Percentiles rank a stretch among this genome's conserved stretches.
These are phyloP conservation scores for Acromyrmex heyeri DNA, from an alignment of 1,140 invertebrate species.

Conservation along the genomic window DNA sequence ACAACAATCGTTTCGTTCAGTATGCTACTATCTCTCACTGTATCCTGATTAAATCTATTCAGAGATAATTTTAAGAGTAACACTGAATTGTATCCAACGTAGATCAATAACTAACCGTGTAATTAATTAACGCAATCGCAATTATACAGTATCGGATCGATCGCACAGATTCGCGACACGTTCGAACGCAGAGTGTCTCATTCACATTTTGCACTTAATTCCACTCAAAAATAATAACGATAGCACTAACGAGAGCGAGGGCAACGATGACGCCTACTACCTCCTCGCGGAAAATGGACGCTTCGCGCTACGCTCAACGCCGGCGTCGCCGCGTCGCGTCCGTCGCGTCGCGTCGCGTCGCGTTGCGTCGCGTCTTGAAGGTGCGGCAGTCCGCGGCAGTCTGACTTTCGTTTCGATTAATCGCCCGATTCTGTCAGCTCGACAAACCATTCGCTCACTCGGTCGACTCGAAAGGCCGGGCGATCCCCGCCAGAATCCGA, in stretches of 20 bases:
- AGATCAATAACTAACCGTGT: neutral
- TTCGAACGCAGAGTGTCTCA: neutral
- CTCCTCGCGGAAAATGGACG: constrained; percentile 20
- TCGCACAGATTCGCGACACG: neutral
- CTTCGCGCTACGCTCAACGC: neutral
- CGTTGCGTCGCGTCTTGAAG: neutral
- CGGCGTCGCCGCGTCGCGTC: constrained; percentile 3
- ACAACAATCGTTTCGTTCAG: neutral
- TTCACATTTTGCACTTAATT: neutral
- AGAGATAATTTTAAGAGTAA: neutral
- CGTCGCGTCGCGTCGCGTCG: neutral
- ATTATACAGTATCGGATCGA: neutral
- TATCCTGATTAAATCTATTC: neutral
- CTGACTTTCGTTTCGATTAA: constrained; percentile 71
- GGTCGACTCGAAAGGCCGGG: constrained; percentile 14
- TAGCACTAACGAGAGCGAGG: neutral
- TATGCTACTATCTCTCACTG: neutral
- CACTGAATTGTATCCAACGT: neutral
- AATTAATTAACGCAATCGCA: neutral
- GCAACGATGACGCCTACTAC: neutral
- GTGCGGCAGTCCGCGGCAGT: constrained; percentile 55
- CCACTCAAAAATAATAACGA: neutral
- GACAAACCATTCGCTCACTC: constrained; percentile 63
- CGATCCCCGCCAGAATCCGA: constrained; percentile 44
- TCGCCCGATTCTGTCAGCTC: constrained; percentile 56